Evolutionary conservation across 1,140 invertebrate genomes (phyloP).

Genomic region (Atopsyche davidsoni): DNA sequence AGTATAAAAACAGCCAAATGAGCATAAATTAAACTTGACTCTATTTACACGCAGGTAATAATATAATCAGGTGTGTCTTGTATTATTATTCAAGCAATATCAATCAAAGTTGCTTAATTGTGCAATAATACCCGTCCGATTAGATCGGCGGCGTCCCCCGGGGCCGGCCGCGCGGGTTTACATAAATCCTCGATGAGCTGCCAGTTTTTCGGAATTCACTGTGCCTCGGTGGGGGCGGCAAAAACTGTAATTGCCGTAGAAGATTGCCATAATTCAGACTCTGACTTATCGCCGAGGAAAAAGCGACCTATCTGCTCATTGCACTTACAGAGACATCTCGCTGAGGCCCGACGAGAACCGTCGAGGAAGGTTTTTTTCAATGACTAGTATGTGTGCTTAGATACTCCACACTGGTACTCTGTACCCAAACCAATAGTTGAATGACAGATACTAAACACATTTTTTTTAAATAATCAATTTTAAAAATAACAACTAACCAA

Average conservation of each 20-base stretch:
- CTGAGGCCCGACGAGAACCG: neutral
- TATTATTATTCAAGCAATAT: no score
- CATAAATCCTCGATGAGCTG: neutral
- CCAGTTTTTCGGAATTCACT: slow-evolving; percentile 5
- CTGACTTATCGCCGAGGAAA: slow-evolving; percentile 12
- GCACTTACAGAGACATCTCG: neutral
- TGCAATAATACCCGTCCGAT: no score
- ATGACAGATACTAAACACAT: slow-evolving; percentile 1
- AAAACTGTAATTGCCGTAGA: slow-evolving; percentile 10
- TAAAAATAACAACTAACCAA: no score
- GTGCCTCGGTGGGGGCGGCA: neutral
- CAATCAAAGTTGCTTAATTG: no score
- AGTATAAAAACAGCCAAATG: no score
- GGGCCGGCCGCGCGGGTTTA: neutral
- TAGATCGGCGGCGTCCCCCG: no score
- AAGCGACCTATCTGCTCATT: slow-evolving; percentile 7
- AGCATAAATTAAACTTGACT: no score
- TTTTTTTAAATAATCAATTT: slow-evolving; percentile 2
- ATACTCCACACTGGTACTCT: slow-evolving; percentile 1
- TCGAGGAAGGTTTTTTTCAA: neutral
- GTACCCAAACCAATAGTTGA: slow-evolving; percentile 5
- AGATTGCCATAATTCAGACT: slow-evolving; percentile 12
- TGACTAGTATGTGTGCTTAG: neutral
- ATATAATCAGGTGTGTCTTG: no score
- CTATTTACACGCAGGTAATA: no score